Percentiles rank a stretch among this genome's conserved stretches.
Evolutionary conservation across 53 echinoderm and acorn worm genomes (phyloP).

Genomic region (Paracentrotus lividus): DNA sequence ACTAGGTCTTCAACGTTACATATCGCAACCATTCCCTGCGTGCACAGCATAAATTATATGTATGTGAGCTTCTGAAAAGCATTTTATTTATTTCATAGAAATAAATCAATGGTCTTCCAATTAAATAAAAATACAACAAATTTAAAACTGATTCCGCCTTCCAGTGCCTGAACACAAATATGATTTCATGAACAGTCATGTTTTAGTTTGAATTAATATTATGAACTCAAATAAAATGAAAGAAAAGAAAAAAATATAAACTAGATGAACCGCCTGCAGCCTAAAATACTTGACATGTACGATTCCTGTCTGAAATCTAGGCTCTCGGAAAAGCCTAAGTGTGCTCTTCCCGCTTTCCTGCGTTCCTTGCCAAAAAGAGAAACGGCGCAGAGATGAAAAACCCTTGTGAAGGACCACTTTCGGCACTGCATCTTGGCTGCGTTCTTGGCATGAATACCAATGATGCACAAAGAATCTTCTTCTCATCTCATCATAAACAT

Average conservation of each 20-base stretch:
- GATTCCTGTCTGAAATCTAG: conserved; percentile 38
- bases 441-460: conserved; percentile 32
- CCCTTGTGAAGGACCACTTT: conserved; percentile 54
- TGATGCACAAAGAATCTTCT: conserved; percentile 16
- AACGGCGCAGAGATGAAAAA: neutral
- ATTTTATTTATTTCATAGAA: no score
- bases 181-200: neutral
- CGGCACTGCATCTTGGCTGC: neutral
- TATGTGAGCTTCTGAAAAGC: no score
- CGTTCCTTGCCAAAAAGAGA: conserved; percentile 51
- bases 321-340: conserved; percentile 55
- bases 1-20: no score
- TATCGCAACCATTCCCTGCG: no score
- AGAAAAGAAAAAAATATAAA: neutral
- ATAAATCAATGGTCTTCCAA: no score
- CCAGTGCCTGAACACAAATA: neutral
- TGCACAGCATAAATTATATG: no score
- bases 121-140: neutral
- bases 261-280: conserved; percentile 33
- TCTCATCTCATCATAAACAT: neutral
- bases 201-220: neutral
- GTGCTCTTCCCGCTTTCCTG: conserved; percentile 52
- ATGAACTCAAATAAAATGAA: neutral
- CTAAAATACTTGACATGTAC: conserved; percentile 44
- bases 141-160: neutral